Evolutionary conservation across 2,797 vertebrate genomes (phyloP).

Genomic region (Adelosebastes latens): DNA sequence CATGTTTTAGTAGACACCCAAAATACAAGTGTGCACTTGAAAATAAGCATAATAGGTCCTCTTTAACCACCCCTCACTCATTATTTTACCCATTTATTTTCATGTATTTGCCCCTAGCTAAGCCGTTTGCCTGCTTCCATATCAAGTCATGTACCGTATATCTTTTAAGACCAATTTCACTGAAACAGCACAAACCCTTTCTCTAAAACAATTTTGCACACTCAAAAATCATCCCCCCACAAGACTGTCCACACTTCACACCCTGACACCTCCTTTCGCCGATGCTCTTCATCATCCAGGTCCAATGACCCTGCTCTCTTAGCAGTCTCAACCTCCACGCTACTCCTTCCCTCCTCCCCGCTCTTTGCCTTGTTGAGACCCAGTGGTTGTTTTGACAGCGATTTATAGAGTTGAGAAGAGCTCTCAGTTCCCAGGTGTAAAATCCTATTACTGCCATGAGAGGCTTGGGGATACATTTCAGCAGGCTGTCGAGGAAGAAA

Average conservation of each 20-base stretch:
- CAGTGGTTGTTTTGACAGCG: constrained; percentile 74
- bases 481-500: constrained; percentile 60
- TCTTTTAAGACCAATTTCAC: not conserved
- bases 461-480: constrained; percentile 61
- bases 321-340: constrained; percentile 14
- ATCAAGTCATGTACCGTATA: not conserved
- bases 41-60: not conserved
- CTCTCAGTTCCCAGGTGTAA: constrained; percentile 73
- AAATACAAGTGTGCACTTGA: not conserved
- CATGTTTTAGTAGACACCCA: not conserved
- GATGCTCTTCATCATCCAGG: constrained; percentile 29
- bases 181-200: constrained; percentile 2
- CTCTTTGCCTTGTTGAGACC: constrained; percentile 63
- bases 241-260: constrained; percentile 27
- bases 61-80: not conserved
- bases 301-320: constrained; percentile 20
- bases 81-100: not conserved
- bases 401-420: constrained; percentile 68
- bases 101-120: not conserved
- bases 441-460: constrained; percentile 72
- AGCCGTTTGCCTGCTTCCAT: not conserved
- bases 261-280: constrained; percentile 34
- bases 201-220: not conserved
- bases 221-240: not conserved
- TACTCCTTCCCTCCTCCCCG: constrained; percentile 24